Evolutionary conservation across 1,140 invertebrate species (phyloP), one percentile per base, ranked within the genome.

Genomic region (Pseudomyrmex pallidus): DNA sequence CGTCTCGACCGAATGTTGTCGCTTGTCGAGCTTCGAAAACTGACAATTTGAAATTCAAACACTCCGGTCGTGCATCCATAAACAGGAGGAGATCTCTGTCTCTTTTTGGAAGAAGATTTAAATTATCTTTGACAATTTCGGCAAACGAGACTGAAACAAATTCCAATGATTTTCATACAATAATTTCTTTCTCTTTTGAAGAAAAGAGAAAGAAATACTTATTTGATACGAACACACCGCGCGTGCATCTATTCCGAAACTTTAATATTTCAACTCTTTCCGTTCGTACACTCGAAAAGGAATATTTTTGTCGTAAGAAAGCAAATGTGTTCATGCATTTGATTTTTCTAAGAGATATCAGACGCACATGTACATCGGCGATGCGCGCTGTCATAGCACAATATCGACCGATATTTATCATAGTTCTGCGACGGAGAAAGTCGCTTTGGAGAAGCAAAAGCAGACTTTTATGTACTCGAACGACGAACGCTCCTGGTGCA

Each of bases 21-120:
- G 57, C 52, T 66, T 57, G 63, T 57, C 52, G 54, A 1, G n/a
- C 54, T 35, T 59, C 17, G 66, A 70, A 64, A 59, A 57, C 15
- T 25, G 52, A 72, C 50, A 59, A 80, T 80, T 72, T 80, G 76
- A 72, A 72, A 80, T 80, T 80, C 76, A 59, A 80, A n/a, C 46
- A 72, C 25, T 20, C 44, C 20, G 64, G 13, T 68, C 46, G 52
- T 5, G 54, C 35, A 78, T 78, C 48, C 64, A 44, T 48, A 78
- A 78, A 46, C 20, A 35, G 22, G 22, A 5, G 8, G 22, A 17
- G 17, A 17, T 64, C 22, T 9, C 22, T 46, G 52, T 48, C 20
- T 48, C n/a, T n/a, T n/a, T 48, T 10, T 12, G 20, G 12, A 35
- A 72, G 44, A 80, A 50, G 35, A 59, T 12, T 35, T 35, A 7